Percentiles rank a stretch among this genome's conserved stretches.
Conservation (phyloP, 2,888 invertebrate species). For the Dascillus cervinus region DNA sequence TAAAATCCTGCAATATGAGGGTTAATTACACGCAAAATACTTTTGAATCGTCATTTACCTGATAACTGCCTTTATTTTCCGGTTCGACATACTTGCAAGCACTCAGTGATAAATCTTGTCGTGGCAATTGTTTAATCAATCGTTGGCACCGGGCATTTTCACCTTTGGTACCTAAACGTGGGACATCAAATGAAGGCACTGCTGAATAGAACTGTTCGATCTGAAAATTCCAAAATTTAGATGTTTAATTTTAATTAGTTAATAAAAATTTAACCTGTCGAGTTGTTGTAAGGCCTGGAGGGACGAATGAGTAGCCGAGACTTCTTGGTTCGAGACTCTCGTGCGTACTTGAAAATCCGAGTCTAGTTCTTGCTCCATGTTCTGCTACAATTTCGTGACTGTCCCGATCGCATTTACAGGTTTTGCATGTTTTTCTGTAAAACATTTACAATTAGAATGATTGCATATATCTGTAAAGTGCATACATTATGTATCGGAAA, state of each 20-base stretch:
- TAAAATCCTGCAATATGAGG: conserved; percentile 77
- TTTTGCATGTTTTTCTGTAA: conserved; percentile 86
- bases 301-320: conserved; percentile 40
- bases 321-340: conserved; percentile 49
- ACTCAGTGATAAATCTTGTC: conserved; percentile 84
- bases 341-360: conserved; percentile 48
- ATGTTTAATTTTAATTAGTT: too few species aligned
- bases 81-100: conserved; percentile 83
- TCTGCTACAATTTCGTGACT: conserved; percentile 66
- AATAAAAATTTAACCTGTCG: conserved; percentile 30
- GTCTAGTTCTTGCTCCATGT: conserved; percentile 37
- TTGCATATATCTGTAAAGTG: not conserved
- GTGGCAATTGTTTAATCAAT: conserved; percentile 83
- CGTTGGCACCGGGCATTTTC: conserved; percentile 75
- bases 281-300: conserved; percentile 37
- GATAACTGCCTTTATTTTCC: conserved; percentile 71
- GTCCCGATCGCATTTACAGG: conserved; percentile 87
- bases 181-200: conserved; percentile 69
- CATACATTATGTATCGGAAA: not conserved
- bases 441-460: too few species aligned
- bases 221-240: conserved; percentile 49
- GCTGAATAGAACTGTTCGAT: conserved; percentile 89
- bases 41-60: conserved; percentile 24
- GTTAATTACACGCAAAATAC: too few species aligned
- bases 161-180: conserved; percentile 59